Percentiles rank a stretch among this genome's conserved stretches.
These are phyloP conservation scores for Andricus curvator DNA, from an alignment of 2,888 invertebrate species.

Conservation along the genomic window DNA sequence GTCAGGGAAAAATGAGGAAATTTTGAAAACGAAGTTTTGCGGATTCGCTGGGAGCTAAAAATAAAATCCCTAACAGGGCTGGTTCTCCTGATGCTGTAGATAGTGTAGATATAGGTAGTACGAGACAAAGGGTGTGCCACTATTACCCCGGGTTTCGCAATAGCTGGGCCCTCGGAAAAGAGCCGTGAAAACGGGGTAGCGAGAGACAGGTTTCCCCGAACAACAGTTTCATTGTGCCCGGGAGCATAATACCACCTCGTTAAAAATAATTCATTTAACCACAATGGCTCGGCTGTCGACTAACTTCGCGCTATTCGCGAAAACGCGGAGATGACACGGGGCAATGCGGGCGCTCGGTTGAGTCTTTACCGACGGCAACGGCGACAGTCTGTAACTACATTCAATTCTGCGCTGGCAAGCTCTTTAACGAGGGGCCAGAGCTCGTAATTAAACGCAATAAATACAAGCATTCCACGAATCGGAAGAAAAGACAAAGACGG, in stretches of 20 bases:
- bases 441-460: conserved; percentile 40
- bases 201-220: conserved; percentile 60
- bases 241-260: conserved; percentile 70
- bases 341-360: conserved; percentile 40
- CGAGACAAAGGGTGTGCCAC: conserved; percentile 9
- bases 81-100: background rate
- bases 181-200: conserved; percentile 35
- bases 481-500: conserved; percentile 12
- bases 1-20: too few species aligned
- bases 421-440: conserved; percentile 31
- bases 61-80: conserved; percentile 11
- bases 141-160: conserved; percentile 13
- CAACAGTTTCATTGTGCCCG: conserved; percentile 66
- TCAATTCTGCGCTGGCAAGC: conserved; percentile 19
- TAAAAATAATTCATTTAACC: conserved; percentile 74
- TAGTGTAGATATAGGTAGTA: background rate
- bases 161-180: conserved; percentile 42
- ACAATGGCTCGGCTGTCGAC: conserved; percentile 53
- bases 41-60: background rate
- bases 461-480: conserved; percentile 36
- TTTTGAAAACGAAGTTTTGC: too few species aligned
- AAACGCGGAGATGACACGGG: conserved; percentile 59
- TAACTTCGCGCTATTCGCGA: conserved; percentile 39
- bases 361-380: conserved; percentile 38
- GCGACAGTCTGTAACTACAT: conserved; percentile 34